Evolutionary conservation across 30 jellyfish, hydroid and myxozoan genomes (phyloP).

Genomic region (Hydractinia symbiolongicarpus): DNA sequence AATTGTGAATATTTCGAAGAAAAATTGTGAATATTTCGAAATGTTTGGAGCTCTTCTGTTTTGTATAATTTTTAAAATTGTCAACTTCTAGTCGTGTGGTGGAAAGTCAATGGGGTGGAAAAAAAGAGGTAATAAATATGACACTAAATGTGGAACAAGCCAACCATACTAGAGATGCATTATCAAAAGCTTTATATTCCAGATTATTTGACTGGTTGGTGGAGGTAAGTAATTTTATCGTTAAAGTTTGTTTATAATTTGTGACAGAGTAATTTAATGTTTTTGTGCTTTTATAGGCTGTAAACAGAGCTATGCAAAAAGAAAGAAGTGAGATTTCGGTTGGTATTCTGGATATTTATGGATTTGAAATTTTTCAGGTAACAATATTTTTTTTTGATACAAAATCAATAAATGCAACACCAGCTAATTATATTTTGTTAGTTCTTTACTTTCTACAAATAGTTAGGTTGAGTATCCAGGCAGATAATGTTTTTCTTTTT

Average conservation of each 20-base stretch:
- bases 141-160: constrained; percentile 71
- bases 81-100: constrained; percentile 67
- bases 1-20: background rate
- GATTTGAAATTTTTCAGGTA: constrained; percentile 98
- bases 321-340: constrained; percentile 70
- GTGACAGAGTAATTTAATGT: background rate
- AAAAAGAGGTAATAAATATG: constrained; percentile 84
- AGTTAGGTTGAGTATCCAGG: too few species aligned
- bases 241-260: background rate
- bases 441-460: too few species aligned
- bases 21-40: background rate
- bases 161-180: constrained; percentile 85
- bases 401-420: too few species aligned
- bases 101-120: constrained; percentile 99
- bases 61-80: background rate
- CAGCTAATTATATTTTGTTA: too few species aligned
- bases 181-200: constrained; percentile 78
- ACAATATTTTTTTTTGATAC: background rate
- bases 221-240: constrained; percentile 30
- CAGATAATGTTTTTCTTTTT: too few species aligned
- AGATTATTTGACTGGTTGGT: constrained; percentile 61
- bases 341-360: constrained; percentile 95
- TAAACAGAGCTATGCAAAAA: constrained; percentile 87
- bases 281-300: constrained; percentile 53
- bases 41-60: background rate